Base-by-base conservation (phyloP, 2,888 invertebrate species). In the Electrophaes corylata region DNA sequence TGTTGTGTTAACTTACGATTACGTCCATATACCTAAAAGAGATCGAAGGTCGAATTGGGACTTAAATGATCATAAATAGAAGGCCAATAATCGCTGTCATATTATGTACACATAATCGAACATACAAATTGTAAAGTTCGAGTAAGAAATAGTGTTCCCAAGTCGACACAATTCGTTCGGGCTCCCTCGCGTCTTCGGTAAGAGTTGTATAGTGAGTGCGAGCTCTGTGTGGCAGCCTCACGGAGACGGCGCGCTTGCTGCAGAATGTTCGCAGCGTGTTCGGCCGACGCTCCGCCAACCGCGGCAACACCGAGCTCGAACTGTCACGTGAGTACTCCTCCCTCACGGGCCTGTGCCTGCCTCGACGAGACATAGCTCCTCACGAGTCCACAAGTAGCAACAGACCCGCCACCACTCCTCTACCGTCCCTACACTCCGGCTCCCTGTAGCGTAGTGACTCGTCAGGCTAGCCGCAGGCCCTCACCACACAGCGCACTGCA, bases 201-300 rank as follows among this genome's bases (percentile, higher is more conserved):
- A 85, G 93, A 93, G 65, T 62, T 55, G 66, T 72, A 73, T 75
- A 71, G 79, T 83, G 72, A 83, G 73, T 63, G 78, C 73, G 79
- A 70, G 77, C 75, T 83, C 76, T 86, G 78, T 88, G 84, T 83
- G 84, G 86, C 95, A 98, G 98, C 95, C 95, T 98, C 92, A 97
- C 98, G 92, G 98, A 99, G 95, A 98, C 98, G 83, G 98, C 98
- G 88, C 95, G 98, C 79, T 95, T 99, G 86, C 95, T 99, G 92
- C 96, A 96, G 93, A 97, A 97, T 93, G 97, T 98, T 74, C 96
- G 97, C 93, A 97, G 96, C 93, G 97, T 98, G 87, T 98, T 98
- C 94, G 92, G 93, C 75, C 95, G 96, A 72, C 93, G 96, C 84
- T 94, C 96, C 67, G 93, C 95, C 89, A 93, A 96, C 78, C 94